A percentile compares a stretch with the other conserved stretches of the same genome.
phyloP scores from a whole-genome alignment of 2,797 vertebrate genomes.

The Rhincodon typus region DNA sequence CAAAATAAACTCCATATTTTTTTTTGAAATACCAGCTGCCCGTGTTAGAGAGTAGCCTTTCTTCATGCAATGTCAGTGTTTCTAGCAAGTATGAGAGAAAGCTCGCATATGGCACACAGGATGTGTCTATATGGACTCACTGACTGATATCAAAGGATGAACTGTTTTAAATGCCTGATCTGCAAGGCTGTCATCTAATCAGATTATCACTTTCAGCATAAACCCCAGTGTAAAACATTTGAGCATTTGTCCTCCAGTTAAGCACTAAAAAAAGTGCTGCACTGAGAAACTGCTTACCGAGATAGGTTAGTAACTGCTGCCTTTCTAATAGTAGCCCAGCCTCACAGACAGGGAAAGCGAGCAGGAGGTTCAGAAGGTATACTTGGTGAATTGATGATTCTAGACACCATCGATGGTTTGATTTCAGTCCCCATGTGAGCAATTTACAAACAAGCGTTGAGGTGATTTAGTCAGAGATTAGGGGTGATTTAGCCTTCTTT shows the following conservation, averaged over 20 bases:
- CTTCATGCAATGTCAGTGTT: not conserved
- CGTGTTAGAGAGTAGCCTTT: not conserved
- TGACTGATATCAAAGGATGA: not conserved
- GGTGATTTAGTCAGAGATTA: not conserved
- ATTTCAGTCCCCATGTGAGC: not conserved
- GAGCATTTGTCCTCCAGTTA: not conserved
- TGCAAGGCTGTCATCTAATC: not conserved
- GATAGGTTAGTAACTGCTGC: not conserved
- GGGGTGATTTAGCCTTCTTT: not conserved
- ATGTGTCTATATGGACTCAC: not conserved
- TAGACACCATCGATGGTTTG: not conserved
- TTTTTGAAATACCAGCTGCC: not conserved
- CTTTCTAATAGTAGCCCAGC: not conserved
- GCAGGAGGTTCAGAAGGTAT: not conserved
- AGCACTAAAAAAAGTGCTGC: not conserved
- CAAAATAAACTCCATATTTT: not conserved
- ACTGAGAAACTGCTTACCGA: not conserved
- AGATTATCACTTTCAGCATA: not conserved
- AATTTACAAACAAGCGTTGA: not conserved
- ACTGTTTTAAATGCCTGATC: not conserved
- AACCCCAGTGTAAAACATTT: not conserved
- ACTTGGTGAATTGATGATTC: not conserved
- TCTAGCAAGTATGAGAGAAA: not conserved
- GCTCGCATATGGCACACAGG: not conserved
- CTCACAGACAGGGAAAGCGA: not conserved